Conservation (phyloP, 1,140 invertebrate species). For the Drosophila setifemur region DNA sequence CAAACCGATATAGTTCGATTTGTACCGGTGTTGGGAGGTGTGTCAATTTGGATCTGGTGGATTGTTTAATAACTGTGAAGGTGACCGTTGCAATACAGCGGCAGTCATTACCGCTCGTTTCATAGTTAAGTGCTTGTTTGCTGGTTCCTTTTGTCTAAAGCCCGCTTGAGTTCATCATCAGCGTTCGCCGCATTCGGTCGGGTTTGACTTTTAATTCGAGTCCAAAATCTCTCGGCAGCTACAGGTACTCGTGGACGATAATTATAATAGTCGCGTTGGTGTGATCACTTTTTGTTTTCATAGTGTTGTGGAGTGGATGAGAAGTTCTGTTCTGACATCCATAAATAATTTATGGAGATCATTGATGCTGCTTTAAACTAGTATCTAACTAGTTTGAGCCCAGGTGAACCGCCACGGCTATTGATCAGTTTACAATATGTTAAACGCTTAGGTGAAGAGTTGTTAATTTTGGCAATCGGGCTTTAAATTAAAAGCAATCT, state of each 20-base stretch:
- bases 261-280: background rate
- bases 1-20: slow-evolving; percentile 21
- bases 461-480: background rate
- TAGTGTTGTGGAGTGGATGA: too few relatives aligned
- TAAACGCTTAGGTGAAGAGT: background rate
- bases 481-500: too few relatives aligned
- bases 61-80: slow-evolving; percentile 11
- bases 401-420: slow-evolving; percentile 17
- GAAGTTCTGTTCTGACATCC: slow-evolving; percentile 6
- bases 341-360: slow-evolving; percentile 28
- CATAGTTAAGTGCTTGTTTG: slow-evolving; percentile 46
- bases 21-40: slow-evolving; percentile 3
- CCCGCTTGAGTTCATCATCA: slow-evolving; percentile 51
- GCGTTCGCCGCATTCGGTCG: slow-evolving; percentile 48
- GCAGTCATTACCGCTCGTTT: slow-evolving; percentile 9
- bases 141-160: slow-evolving; percentile 32
- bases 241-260: background rate
- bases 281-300: slow-evolving; percentile 16
- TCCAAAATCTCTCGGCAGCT: background rate
- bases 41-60: slow-evolving; percentile 20
- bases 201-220: slow-evolving; percentile 7
- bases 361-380: slow-evolving; percentile 54
- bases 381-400: slow-evolving; percentile 60
- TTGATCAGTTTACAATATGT: slow-evolving; percentile 21
- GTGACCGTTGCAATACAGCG: slow-evolving; percentile 8